Evolutionary conservation across 2,113 vertebrate genomes (phyloP), one percentile per base, ranked within the genome.

Genomic region (Pao palembangensis): DNA sequence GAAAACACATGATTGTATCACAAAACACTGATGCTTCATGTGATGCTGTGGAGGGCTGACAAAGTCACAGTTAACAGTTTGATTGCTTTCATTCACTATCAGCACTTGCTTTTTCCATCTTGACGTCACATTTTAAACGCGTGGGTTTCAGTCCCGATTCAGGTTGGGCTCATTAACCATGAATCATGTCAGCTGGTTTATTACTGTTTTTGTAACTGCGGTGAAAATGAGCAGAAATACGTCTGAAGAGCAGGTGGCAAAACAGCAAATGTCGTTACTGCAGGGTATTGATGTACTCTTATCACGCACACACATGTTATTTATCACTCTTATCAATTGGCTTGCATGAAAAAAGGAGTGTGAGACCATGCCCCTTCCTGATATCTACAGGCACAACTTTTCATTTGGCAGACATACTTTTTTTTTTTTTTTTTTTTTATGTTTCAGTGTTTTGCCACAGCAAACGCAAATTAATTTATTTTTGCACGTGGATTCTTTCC

Each of bases 271-370:
- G 11, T 10, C n/a, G 21, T 47, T 69, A 67, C 1, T 70, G 63
- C 19, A 62, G 18, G 65, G 70, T 53, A n/a, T 13, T 66, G 48
- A 25, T 2, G 4, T 44, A 41, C 34, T 15, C 60, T 74, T 78
- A 74, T 84, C 75, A 55, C n/a, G 17, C 28, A 12, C 61, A 38
- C 50, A 62, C 61, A 76, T 28, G 8, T 51, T 63, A 58, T 69
- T 77, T 70, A 69, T 78, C 67, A 71, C 20, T 19, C 8, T 55
- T 28, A 28, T 28, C 25, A 54, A 62, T 46, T 41, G 42, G 51
- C 48, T 48, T 50, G 55, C 54, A 42, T 25, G 5, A 28, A 28
- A 28, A 44, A 61, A 1, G 8, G 31, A 51, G 15, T 43, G 43
- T 21, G 46, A 31, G 28, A 20, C 21, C 16, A 16, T 48, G 25